These are phyloP conservation scores for Branchellion lobata DNA, from an alignment of 2,888 invertebrate species.

Conservation along the genomic window DNA sequence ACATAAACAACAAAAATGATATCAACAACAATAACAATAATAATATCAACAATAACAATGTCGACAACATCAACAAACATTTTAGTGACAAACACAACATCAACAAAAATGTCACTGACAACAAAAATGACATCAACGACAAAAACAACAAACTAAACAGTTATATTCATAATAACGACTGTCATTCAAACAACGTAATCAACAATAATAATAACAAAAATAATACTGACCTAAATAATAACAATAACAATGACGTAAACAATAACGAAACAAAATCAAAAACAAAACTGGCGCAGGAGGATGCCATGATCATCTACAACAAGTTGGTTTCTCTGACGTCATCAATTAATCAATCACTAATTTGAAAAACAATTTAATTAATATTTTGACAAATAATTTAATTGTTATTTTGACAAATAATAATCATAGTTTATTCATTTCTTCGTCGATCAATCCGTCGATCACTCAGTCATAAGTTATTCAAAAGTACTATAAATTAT, in stretches of 20 bases:
- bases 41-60: no score
- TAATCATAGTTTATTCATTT: no score
- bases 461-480: no score
- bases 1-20: not conserved
- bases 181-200: not conserved
- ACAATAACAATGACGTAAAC: not conserved
- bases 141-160: not conserved
- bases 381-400: no score
- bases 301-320: slow-evolving; percentile 92
- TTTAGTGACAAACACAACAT: no score
- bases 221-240: not conserved
- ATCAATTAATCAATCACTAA: no score
- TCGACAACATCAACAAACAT: no score
- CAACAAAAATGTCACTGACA: slow-evolving; percentile 14
- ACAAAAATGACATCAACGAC: no score
- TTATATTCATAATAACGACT: not conserved
- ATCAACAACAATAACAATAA: not conserved
- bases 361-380: no score
- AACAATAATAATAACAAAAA: not conserved
- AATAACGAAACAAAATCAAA: not conserved
- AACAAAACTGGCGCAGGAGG: slow-evolving; percentile 77
- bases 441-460: no score
- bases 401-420: no score
- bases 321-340: slow-evolving; percentile 72
- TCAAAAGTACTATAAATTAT: no score